These are phyloP conservation scores for Aix galericulata DNA, from an alignment of 2,113 vertebrate genomes.

Conservation along the genomic window DNA sequence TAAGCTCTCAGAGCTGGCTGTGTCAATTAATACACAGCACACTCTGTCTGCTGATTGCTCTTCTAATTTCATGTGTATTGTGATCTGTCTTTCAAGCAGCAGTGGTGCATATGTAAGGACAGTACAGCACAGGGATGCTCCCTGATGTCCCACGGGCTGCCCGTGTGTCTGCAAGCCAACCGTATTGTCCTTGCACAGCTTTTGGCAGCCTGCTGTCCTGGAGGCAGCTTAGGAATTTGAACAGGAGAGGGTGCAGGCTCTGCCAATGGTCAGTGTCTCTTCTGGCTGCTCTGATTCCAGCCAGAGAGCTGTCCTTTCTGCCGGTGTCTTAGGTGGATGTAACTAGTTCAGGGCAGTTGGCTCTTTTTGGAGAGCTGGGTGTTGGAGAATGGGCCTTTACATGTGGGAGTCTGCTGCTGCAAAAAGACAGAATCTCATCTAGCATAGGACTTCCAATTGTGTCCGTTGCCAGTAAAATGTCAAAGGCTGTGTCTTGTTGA, in stretches of 20 bases:
- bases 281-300: fast-evolving
- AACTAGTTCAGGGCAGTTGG: not conserved
- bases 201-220: fast-evolving
- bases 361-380: not conserved
- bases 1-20: not conserved
- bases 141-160: not conserved
- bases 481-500: not conserved
- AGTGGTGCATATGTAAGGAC: not conserved
- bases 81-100: not conserved
- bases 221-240: fast-evolving
- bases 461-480: not conserved
- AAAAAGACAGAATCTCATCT: not conserved
- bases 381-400: not conserved
- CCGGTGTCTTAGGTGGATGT: not conserved
- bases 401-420: not conserved
- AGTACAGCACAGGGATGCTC: not conserved
- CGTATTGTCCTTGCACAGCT: not conserved
- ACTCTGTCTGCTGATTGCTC: slow-evolving; percentile 32
- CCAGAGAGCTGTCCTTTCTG: not conserved
- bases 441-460: not conserved
- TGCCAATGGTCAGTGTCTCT: not conserved
- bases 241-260: not conserved
- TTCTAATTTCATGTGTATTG: not conserved
- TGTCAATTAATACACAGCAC: slow-evolving; percentile 8
- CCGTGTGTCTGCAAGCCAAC: not conserved